Evolutionary conservation across 92 coral and sea anemone genomes (phyloP), one percentile per base, ranked within the genome.

Genomic region (Heteractis magnifica): DNA sequence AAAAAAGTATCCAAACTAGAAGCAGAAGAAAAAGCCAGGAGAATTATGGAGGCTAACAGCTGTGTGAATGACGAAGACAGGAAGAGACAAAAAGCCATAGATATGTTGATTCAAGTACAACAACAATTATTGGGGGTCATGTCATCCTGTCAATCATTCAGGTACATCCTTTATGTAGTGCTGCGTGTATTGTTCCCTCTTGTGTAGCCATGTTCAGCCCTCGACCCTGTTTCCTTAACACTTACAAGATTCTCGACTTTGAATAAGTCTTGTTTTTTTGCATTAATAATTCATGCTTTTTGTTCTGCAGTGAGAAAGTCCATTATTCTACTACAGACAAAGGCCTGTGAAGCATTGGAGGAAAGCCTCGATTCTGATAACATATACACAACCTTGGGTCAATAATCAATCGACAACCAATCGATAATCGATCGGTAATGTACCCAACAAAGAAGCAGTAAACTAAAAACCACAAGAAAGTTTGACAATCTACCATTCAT

Each of bases 101-200:
- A 93, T 82, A 87, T 92, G 92, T 56, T 95, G 81, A 49, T 95
- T 77, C 92, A 90, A 26, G 97, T 94, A 18, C 98, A 95, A 80
- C 90, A 87, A 76, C 98, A 95, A 48, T 53, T 95, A 21, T 79
- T 95, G 81, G 94, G 91, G 10, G 95, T 89, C 68, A 89, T 94
- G 77, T 87, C 94, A 8, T 68, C 73, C 20, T 6, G 73, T 21
- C 73, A 68, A 6, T 1, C 73, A 6, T 13, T 11, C 73, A 68
- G 73, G 73, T 68, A 68, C 5, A 48, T 9, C 10, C 4, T 1
- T n/a, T 20, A 53, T 4, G 58, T 53, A 53, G 1, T 8, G 13
- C 44, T 34, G 44, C 44, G 0, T 34, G 58, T 53, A 53, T 53
- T 53, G 56, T 53, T 0, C 12, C 56, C 1, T 53, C 56, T 53